Base-by-base conservation (phyloP, 2,888 invertebrate species). In the Dione juno region DNA sequence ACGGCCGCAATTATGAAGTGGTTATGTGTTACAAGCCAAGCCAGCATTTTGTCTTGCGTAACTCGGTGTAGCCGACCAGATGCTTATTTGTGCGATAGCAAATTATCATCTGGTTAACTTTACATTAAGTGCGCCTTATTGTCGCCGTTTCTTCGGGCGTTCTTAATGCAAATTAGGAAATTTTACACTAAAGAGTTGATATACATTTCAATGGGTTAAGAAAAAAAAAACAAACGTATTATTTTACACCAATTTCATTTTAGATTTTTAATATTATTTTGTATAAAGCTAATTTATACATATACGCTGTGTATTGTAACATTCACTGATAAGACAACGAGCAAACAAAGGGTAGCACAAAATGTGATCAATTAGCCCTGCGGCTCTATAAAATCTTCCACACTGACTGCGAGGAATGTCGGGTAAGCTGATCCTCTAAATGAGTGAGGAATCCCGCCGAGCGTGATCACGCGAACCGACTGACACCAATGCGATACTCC, bases 41-140 rank as follows among this genome's bases (percentile, higher is more conserved):
- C 84, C 86, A 87, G 87, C 87, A 87, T 86, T 87, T 89, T 84
- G 84, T 84, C 87, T 92, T 92, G 90, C 90, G 91, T 90, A 91
- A 92, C 84, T 78, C 83, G 80, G 88, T 90, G 86, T 84, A 88
- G 86, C 82, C 85, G 82, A 88, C 87, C 87, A 84, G 84, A 88
- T 86, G 85, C 86, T 89, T 90, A 91, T 92, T 89, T 87, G 87
- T 85, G 84, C 82, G 84, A 82, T 82, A 83, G 88, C 84, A 78
- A 80, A 80, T 79, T 78, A 80, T 77, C 74, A 76, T 77, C 76
- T 75, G 73, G 79, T 77, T 77, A 77, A 77, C 77, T 78, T 78
- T 74, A 76, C 77, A 78, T 84, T 87, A 85, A 82, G 85, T 85
- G 88, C 88, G 87, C 87, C 82, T 87, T 89, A 88, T 85, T 84